These are phyloP conservation scores for Chloroceryle inda DNA, from an alignment of 2,797 vertebrate species.

Conservation along the genomic window DNA sequence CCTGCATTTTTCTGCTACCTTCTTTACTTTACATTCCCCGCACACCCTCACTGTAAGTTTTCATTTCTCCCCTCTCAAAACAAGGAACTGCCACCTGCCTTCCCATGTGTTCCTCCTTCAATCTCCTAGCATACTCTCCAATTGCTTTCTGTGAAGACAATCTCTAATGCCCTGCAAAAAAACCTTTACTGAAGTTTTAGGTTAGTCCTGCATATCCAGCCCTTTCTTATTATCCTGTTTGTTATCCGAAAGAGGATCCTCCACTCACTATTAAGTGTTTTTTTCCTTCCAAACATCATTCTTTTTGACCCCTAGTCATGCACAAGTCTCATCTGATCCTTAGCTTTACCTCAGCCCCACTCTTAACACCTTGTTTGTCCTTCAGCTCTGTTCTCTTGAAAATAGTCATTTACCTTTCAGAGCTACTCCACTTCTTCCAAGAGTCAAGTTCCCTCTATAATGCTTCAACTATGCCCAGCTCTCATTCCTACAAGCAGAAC, in stretches of 20 bases:
- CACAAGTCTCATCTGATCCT: background rate
- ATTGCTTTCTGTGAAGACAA: background rate
- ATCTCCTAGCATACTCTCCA: background rate
- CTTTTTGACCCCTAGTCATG: background rate
- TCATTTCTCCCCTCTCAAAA: background rate
- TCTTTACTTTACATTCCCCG: background rate
- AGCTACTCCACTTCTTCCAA: background rate
- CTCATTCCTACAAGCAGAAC: background rate
- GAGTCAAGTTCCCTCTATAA: background rate
- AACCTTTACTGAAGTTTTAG: background rate
- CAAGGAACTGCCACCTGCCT: background rate
- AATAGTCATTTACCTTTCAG: background rate
- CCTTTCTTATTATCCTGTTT: background rate
- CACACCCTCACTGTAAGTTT: background rate
- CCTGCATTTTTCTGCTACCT: background rate
- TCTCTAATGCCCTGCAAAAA: background rate
- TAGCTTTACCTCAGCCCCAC: background rate
- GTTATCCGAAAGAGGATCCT: background rate
- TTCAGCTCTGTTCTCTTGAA: background rate
- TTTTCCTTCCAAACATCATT: background rate
- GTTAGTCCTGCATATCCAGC: background rate
- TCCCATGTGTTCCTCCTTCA: background rate
- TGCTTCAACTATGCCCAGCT: background rate
- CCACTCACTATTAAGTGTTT: background rate
- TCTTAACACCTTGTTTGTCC: background rate